phyloP scores from a whole-genome alignment of 1,140 invertebrate genomes.

The Apis mellifera region DNA sequence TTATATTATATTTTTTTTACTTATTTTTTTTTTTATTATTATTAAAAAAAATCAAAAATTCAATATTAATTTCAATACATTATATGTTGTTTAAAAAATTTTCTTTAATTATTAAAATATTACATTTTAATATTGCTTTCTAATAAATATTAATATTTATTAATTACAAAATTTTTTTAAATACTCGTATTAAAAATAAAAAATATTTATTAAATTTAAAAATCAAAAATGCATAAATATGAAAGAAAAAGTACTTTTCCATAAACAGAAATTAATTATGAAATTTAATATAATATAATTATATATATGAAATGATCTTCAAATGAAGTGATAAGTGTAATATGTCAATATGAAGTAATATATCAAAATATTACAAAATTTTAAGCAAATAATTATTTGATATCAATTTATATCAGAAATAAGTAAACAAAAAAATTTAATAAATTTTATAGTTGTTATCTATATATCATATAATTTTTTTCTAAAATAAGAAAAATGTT shows the following conservation, averaged over 20 bases:
- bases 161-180: neutral
- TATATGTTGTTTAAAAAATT: neutral
- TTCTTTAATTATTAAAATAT: slow-evolving; percentile 3
- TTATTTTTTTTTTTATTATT: neutral
- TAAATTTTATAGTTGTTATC: slow-evolving; percentile 29
- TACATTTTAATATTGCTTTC: neutral
- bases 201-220: neutral
- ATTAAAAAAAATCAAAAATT: neutral
- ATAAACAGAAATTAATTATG: neutral
- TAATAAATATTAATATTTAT: neutral
- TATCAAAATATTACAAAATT: slow-evolving; percentile 26
- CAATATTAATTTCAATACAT: neutral
- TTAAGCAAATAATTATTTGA: slow-evolving; percentile 11
- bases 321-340: slow-evolving; percentile 33
- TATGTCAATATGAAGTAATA: slow-evolving; percentile 25
- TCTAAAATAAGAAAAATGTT: slow-evolving; percentile 4
- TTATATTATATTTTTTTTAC: neutral
- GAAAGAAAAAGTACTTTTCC: neutral
- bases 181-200: neutral
- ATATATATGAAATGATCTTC: slow-evolving; percentile 12
- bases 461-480: slow-evolving; percentile 42
- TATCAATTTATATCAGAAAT: slow-evolving; percentile 23
- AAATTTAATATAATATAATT: neutral
- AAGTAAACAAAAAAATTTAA: slow-evolving; percentile 7
- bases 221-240: slow-evolving; percentile 13